phyloP scores from a whole-genome alignment of 2,888 invertebrate species.

The Scelioninae gen. 2 region DNA sequence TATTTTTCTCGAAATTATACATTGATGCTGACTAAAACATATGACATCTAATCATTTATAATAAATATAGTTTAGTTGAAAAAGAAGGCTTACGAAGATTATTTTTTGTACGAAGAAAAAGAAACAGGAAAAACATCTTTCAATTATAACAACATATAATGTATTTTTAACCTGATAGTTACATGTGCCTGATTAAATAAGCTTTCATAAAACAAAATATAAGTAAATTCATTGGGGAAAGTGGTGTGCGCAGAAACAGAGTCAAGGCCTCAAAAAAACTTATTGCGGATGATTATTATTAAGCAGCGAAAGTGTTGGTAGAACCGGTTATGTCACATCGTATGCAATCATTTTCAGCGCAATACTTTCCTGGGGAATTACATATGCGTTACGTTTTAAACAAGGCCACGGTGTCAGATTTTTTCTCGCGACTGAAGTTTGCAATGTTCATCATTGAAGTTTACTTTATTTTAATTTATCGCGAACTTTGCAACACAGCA shows the following conservation, averaged over 20 bases:
- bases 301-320: constrained; percentile 60
- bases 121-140: too few species aligned
- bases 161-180: too few species aligned
- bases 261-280: constrained; percentile 63
- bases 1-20: too few species aligned
- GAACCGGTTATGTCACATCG: constrained; percentile 61
- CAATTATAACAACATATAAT: too few species aligned
- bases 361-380: constrained; percentile 37
- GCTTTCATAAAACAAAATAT: constrained; percentile 26
- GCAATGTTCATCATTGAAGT: constrained; percentile 14
- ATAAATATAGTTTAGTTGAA: too few species aligned
- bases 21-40: too few species aligned
- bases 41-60: too few species aligned
- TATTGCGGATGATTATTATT: constrained; percentile 61
- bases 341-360: constrained; percentile 50
- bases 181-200: constrained; percentile 19
- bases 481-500: too few species aligned
- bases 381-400: constrained; percentile 39
- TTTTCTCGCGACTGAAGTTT: constrained; percentile 25
- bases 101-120: too few species aligned
- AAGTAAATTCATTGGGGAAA: constrained; percentile 54
- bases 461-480: neutral
- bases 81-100: too few species aligned
- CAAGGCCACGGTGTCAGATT: constrained; percentile 52
- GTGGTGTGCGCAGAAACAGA: constrained; percentile 59